Percentiles rank a stretch among this genome's conserved stretches.
These are phyloP conservation scores for Arctia plantaginis DNA, from an alignment of 2,888 invertebrate genomes.

Conservation along the genomic window DNA sequence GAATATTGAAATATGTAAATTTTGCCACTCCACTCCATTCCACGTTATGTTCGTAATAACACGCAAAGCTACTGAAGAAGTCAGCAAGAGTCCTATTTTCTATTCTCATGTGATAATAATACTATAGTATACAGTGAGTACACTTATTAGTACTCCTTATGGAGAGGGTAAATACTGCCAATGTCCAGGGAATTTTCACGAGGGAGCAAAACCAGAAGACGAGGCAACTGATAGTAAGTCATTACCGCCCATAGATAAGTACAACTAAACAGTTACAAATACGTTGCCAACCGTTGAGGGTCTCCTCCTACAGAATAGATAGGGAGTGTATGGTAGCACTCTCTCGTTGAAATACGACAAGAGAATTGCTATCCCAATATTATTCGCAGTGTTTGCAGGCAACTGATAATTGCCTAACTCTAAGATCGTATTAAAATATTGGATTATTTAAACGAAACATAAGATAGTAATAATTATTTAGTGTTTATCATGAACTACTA, in stretches of 20 bases:
- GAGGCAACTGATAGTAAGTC: not conserved
- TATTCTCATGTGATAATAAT: not conserved
- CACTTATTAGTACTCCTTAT: not conserved
- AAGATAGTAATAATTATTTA: no score
- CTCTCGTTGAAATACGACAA: no score
- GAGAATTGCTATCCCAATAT: no score
- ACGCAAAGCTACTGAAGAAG: not conserved
- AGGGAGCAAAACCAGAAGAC: no score
- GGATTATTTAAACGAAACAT: no score
- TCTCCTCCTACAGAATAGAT: no score
- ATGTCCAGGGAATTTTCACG: not conserved
- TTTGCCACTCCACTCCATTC: not conserved
- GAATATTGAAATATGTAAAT: not conserved
- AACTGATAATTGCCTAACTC: no score
- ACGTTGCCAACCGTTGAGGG: no score
- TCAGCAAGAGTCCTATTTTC: not conserved
- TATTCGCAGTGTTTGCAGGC: no score
- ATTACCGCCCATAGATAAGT: not conserved
- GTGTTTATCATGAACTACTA: no score
- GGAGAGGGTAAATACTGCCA: not conserved
- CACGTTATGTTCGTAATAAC: not conserved
- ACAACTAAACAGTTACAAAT: not conserved
- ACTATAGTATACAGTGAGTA: not conserved
- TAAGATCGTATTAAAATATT: no score
- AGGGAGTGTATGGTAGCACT: no score